Evolutionary conservation across 2,113 vertebrate genomes (phyloP).

Genomic region (Pollimyrus isidori): DNA sequence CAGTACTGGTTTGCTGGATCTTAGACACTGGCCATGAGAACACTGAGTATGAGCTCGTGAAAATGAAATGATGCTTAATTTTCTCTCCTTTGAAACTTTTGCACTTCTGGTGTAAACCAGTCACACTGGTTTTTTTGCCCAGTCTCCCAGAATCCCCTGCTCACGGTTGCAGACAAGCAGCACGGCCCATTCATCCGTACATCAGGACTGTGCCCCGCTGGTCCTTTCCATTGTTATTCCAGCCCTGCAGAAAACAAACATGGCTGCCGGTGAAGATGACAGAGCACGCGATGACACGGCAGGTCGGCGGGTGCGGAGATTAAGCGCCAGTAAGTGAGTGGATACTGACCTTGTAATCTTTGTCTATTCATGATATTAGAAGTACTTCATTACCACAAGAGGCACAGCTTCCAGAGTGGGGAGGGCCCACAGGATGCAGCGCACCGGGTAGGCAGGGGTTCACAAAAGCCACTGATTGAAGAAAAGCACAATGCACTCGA

Average conservation of each 20-base stretch:
- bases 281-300: background rate
- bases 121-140: background rate
- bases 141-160: background rate
- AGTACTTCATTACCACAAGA: constrained; percentile 24
- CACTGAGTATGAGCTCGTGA: background rate
- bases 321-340: constrained; percentile 21
- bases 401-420: background rate
- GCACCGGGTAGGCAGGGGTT: background rate
- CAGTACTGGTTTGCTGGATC: background rate
- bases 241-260: constrained; percentile 14
- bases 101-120: background rate
- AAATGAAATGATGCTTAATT: background rate
- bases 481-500: background rate
- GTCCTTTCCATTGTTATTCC: background rate
- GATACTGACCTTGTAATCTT: constrained; percentile 35
- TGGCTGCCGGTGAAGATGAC: background rate
- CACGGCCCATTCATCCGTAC: background rate
- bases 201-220: background rate
- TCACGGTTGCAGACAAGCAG: background rate
- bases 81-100: background rate
- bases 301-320: background rate
- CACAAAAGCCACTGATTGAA: background rate
- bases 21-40: background rate
- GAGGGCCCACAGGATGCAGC: background rate
- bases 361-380: constrained; percentile 34